Base-by-base conservation (phyloP, 2,888 invertebrate genomes). In the Diploptera punctata region DNA sequence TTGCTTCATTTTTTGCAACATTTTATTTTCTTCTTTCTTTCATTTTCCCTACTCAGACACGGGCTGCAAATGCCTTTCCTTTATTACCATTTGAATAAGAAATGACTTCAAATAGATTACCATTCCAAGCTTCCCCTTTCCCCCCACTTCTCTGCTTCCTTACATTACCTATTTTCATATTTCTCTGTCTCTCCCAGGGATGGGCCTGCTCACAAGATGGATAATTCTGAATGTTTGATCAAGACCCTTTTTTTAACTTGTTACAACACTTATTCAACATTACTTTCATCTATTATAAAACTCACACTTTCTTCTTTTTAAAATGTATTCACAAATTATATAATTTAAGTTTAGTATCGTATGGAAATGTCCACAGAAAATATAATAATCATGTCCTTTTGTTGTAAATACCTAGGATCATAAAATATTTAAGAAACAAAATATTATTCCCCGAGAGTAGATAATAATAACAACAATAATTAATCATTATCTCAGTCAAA, bases 71-170 rank as follows among this genome's bases (percentile, higher is more conserved):
- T 65, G 44, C 65, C 73, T 75, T 75, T 76, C 76, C 73, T 76
- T 77, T 77, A 77, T 77, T 77, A 76, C 72, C 76, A 75, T 77
- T 75, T 77, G 76, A 77, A 77, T 77, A 77, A 77, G 76, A 76
- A 76, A 77, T 77, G 76, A 77, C 74, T 76, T 76, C 74, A 76
- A 77, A 77, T 77, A 77, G 77, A 77, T 76, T 77, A 77, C 76
- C 73, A 74, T 76, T 75, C 73, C 74, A 47, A 21, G 67, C 67
- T 60, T 49, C 62, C 71, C 43, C 33, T 10, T 33, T 33, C 33
- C 68, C 43, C 71, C 60, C 72, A 33, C 21, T 26, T 21, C 54
- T 54, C 54, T 69, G 69, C 72, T 70, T 70, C 44, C 70, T 67
- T 68, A 26, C 44, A 65, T 73, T 73, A 69, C 60, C 70, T 73